phyloP scores from a whole-genome alignment of 2,888 invertebrate genomes.

The Pachydiplax longipennis region DNA sequence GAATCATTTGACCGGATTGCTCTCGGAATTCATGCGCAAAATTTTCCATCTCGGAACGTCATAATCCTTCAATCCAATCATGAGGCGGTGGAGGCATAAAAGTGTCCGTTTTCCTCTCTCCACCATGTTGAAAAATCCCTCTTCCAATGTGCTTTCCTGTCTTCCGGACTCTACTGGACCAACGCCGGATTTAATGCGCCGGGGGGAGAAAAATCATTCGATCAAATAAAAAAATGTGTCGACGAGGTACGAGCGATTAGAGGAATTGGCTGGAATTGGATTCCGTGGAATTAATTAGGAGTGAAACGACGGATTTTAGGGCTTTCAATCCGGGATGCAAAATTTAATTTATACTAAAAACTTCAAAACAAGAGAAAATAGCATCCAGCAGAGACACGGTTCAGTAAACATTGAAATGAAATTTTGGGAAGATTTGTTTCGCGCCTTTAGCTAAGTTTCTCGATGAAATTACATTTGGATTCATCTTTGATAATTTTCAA shows the following conservation, averaged over 20 bases:
- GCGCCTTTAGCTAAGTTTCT: no score
- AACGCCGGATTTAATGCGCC: not conserved
- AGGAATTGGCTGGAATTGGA: not conserved
- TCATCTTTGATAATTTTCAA: no score
- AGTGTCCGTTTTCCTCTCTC: not conserved
- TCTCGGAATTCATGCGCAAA: not conserved
- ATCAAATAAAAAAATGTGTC: not conserved
- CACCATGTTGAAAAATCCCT: not conserved
- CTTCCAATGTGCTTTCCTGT: not conserved
- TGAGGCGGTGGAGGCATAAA: not conserved
- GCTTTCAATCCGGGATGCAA: no score
- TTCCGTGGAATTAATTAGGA: not conserved
- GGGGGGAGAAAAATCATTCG: not conserved
- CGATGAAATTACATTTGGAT: no score
- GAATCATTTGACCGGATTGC: not conserved
- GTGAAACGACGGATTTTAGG: no score
- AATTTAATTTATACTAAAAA: no score
- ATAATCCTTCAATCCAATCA: not conserved
- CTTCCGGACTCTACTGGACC: not conserved
- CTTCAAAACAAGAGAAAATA: no score
- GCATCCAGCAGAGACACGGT: no score
- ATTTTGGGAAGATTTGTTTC: no score
- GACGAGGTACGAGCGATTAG: not conserved
- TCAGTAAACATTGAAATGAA: no score
- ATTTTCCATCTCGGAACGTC: conserved; percentile 1